Evolutionary conservation across 2,888 invertebrate genomes (phyloP), one percentile per base, ranked within the genome.

Genomic region (Xestoiulus laeticollis): DNA sequence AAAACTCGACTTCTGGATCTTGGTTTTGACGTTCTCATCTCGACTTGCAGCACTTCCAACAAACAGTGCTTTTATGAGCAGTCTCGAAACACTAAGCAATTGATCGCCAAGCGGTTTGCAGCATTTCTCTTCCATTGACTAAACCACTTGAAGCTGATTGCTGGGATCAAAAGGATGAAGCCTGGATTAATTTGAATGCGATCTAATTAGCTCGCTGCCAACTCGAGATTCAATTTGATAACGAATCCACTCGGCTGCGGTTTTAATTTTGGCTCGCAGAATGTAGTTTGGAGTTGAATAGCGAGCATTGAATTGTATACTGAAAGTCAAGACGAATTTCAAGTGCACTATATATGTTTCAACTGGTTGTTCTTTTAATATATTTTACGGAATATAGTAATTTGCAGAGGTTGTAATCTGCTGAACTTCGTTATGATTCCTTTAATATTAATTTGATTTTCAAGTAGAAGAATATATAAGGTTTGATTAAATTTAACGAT

Each of bases 151-250:
- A 78, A 78, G 78, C 14, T 30, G 78, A 78, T 78, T 78, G 78
- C 78, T 14, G 14, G 78, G 78, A 78, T 78, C 78, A 78, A 78
- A 78, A 78, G 78, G 78, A 78, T 78, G 78, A 78, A 78, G 78
- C 14, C 30, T 78, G 78, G 78, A 78, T 78, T 78, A 78, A 78
- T 78, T 78, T 78, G 78, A 78, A 78, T 78, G 78, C 26, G 26
- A 78, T 78, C 78, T 78, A 78, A 78, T 78, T 78, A 78, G 78
- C 30, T 78, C 78, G 78, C 78, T 78, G 78, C 78, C 78, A 30
- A 78, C 78, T 78, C 30, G 78, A 78, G 78, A 78, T 78, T 78
- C 78, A 78, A 78, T 78, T 78, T 30, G 78, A 78, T 78, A 30
- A 30, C 78, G 78, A 22, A 30, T 8, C 14, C 78, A 78, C 78